Evolutionary conservation across 2,888 invertebrate species (phyloP).

Genomic region (Mesorhabditis sp.): DNA sequence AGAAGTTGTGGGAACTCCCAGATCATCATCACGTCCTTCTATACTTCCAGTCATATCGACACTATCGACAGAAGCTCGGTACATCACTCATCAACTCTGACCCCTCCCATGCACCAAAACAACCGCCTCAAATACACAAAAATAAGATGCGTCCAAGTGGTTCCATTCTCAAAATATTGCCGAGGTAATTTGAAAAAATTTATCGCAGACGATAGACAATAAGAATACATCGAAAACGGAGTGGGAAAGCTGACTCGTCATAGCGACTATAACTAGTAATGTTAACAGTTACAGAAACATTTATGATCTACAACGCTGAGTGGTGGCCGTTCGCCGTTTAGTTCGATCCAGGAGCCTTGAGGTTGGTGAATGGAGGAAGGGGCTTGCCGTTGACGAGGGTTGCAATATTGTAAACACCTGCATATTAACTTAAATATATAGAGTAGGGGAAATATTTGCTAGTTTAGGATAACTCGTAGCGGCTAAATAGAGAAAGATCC

Average conservation of each 20-base stretch:
- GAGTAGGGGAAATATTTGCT: neutral
- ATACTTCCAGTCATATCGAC: too few species aligned
- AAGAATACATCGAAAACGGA: neutral
- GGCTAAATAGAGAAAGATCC: constrained; percentile 20
- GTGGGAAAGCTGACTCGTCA: neutral
- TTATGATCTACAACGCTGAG: neutral
- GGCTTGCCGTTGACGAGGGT: constrained; percentile 44
- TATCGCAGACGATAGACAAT: neutral
- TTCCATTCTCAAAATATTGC: too few species aligned
- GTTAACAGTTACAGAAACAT: neutral
- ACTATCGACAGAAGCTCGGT: too few species aligned
- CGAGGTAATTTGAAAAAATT: too few species aligned
- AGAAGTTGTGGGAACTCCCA: too few species aligned
- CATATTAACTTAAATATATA: neutral
- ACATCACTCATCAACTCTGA: too few species aligned
- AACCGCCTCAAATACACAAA: too few species aligned
- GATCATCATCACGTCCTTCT: too few species aligned
- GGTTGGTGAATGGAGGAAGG: constrained; percentile 45
- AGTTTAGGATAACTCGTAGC: too few species aligned
- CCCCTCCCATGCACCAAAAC: too few species aligned
- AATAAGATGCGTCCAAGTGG: too few species aligned
- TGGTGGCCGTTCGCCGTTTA: constrained; percentile 12
- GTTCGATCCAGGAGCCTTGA: constrained; percentile 45
- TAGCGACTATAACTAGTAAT: neutral
- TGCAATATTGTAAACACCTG: constrained; percentile 47